These are phyloP conservation scores for Lithodes maja DNA, from an alignment of 2,888 invertebrate genomes.

Conservation along the genomic window DNA sequence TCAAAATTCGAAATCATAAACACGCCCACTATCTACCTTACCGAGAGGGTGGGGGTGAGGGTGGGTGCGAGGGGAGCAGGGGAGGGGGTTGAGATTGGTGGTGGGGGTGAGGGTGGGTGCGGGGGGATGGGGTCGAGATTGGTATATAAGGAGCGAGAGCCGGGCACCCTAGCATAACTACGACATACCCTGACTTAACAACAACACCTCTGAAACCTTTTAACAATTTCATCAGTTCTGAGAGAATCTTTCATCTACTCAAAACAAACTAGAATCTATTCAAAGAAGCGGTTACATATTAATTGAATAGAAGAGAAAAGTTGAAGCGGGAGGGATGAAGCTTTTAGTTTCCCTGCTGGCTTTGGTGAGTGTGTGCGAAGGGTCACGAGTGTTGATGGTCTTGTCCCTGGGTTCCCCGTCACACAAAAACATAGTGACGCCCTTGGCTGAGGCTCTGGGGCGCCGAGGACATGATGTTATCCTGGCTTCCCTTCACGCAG, in stretches of 20 bases:
- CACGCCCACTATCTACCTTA: too few species aligned
- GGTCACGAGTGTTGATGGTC: constrained; percentile 67
- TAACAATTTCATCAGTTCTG: too few species aligned
- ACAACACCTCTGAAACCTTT: neutral
- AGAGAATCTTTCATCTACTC: too few species aligned
- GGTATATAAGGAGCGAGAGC: too few species aligned
- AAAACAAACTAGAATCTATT: too few species aligned
- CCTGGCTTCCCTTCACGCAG: constrained; percentile 66
- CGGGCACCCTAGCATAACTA: too few species aligned
- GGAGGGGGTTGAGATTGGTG: too few species aligned
- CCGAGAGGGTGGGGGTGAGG: too few species aligned
- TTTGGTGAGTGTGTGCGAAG: constrained; percentile 18
- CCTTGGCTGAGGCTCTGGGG: constrained; percentile 63
- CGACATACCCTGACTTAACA: neutral
- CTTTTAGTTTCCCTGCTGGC: neutral
- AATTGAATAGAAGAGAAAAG: neutral
- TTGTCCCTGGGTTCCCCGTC: constrained; percentile 67
- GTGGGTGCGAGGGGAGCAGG: too few species aligned
- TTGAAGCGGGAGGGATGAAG: constrained; percentile 23
- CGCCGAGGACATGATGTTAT: constrained; percentile 66
- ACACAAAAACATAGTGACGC: constrained; percentile 70
- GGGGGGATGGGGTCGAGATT: too few species aligned
- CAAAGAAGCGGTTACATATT: neutral
- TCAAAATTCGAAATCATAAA: too few species aligned
- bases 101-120: too few species aligned